Evolutionary conservation across 2,888 invertebrate species (phyloP).

Genomic region (Parochlus steinenii): DNA sequence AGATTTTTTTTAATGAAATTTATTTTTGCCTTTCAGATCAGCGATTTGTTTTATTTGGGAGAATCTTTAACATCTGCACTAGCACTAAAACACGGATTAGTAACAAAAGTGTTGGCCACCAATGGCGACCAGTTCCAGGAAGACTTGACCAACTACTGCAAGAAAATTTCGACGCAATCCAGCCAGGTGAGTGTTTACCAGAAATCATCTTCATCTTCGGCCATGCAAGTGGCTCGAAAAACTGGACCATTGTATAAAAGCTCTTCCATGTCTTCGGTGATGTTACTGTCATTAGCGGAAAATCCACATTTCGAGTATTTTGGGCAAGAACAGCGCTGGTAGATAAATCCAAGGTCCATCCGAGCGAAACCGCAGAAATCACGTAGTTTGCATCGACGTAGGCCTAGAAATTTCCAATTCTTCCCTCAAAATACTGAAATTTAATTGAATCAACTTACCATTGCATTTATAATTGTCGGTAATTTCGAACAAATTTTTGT

Average conservation of each 20-base stretch:
- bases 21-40: conserved; percentile 19
- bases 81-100: conserved; percentile 59
- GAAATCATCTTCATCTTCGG: background rate
- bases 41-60: conserved; percentile 49
- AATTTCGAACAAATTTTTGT: conserved; percentile 4
- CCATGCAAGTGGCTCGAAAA: conserved; percentile 36
- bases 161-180: conserved; percentile 54
- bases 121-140: conserved; percentile 59
- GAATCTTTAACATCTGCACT: conserved; percentile 65
- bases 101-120: conserved; percentile 64
- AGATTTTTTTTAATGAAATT: conserved; percentile 12
- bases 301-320: conserved; percentile 39
- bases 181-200: conserved; percentile 39
- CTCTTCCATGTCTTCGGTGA: conserved; percentile 32
- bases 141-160: conserved; percentile 50
- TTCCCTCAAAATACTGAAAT: no score
- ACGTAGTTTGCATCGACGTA: conserved; percentile 34
- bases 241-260: conserved; percentile 38
- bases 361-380: conserved; percentile 46
- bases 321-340: conserved; percentile 46
- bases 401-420: conserved; percentile 34
- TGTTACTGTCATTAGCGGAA: conserved; percentile 30
- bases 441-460: conserved; percentile 20
- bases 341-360: conserved; percentile 38
- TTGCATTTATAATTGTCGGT: conserved; percentile 8